Percentiles rank a stretch among this genome's conserved stretches.
These are phyloP conservation scores for Drosophila nigrodunni DNA, from an alignment of 1,140 invertebrate genomes.

Conservation along the genomic window DNA sequence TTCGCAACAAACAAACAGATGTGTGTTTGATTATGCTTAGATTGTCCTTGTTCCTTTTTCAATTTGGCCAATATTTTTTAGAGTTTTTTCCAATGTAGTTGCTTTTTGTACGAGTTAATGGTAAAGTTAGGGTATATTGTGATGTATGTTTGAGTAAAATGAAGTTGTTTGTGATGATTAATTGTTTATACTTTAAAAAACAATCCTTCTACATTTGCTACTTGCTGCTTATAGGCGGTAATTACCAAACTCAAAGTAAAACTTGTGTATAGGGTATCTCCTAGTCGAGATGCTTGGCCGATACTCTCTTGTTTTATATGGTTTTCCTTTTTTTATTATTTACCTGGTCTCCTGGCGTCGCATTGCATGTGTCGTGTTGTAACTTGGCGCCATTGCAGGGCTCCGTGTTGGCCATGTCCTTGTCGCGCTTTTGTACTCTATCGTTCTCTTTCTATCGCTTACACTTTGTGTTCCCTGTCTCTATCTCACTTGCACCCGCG, in stretches of 20 bases:
- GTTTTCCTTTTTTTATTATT: conserved; percentile 52
- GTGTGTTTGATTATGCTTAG: too few relatives aligned
- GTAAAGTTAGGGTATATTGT: too few relatives aligned
- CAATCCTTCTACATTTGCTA: too few relatives aligned
- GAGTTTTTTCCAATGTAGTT: conserved; percentile 14
- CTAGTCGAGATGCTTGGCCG: too few relatives aligned
- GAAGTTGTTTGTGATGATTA: too few relatives aligned
- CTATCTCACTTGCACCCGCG: background rate
- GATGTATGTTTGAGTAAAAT: too few relatives aligned
- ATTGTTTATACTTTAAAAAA: too few relatives aligned
- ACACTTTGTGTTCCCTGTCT: background rate
- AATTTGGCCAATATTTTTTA: conserved; percentile 79
- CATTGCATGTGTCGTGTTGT: conserved; percentile 69
- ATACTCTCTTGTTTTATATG: background rate
- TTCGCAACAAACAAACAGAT: too few relatives aligned
- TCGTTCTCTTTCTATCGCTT: background rate
- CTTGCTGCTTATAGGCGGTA: too few relatives aligned
- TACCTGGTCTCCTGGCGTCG: conserved; percentile 59
- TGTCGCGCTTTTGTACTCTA: conserved; percentile 15
- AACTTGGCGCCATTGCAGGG: conserved; percentile 61
- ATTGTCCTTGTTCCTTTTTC: conserved; percentile 52
- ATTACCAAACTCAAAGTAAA: too few relatives aligned
- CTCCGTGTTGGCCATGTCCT: conserved; percentile 56
- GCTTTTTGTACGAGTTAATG: too few relatives aligned
- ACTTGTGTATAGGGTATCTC: too few relatives aligned